These are phyloP conservation scores for Cataglyphis altisquamis DNA, from an alignment of 2,888 invertebrate species.

Conservation along the genomic window DNA sequence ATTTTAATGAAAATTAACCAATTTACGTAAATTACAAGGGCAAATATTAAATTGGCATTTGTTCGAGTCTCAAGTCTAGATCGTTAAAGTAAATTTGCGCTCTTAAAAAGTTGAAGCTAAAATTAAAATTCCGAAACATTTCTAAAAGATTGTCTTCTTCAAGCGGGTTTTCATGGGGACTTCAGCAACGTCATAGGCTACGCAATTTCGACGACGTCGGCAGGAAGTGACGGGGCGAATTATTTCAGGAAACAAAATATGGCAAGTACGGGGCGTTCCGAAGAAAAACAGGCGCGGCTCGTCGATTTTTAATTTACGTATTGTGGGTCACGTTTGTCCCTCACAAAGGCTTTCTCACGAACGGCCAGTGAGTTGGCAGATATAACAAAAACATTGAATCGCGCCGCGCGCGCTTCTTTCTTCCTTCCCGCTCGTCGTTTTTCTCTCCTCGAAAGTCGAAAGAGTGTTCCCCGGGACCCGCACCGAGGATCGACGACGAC, in stretches of 20 bases:
- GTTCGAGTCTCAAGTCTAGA: neutral
- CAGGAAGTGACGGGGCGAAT: conserved; percentile 80
- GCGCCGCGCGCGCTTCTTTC: conserved; percentile 63
- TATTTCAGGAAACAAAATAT: conserved; percentile 76
- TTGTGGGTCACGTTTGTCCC: conserved; percentile 78
- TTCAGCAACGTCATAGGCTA: conserved; percentile 18
- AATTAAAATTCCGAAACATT: neutral
- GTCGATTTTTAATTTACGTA: conserved; percentile 76
- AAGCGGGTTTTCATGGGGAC: conserved; percentile 24
- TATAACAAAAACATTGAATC: conserved; percentile 83
- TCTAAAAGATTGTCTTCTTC: neutral
- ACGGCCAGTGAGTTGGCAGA: conserved; percentile 82
- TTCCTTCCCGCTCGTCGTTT: conserved; percentile 44
- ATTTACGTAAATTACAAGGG: neutral
- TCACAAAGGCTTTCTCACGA: conserved; percentile 82
- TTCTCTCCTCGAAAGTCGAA: conserved; percentile 71
- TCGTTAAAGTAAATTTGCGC: neutral
- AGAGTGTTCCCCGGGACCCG: conserved; percentile 9
- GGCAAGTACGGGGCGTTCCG: conserved; percentile 59
- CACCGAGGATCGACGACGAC: neutral
- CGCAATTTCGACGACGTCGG: conserved; percentile 57
- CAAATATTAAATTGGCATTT: neutral
- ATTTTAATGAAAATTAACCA: neutral
- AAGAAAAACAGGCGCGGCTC: conserved; percentile 80
- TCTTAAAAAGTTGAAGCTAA: neutral